Conservation (phyloP, 2,797 vertebrate species). For the Carduelis carduelis region DNA sequence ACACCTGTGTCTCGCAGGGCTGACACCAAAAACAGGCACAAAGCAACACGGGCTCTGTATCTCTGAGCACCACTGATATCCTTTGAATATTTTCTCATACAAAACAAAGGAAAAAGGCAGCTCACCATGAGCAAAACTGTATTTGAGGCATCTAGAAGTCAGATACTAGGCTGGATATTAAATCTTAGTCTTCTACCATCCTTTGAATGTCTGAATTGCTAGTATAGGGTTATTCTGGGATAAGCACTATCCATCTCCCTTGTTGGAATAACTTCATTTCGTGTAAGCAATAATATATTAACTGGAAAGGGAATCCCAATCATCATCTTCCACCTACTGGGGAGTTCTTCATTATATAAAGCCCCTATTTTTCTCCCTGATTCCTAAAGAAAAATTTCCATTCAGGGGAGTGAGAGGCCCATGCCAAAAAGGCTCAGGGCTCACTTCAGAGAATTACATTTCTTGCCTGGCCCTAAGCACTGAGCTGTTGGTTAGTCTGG, state of each 20-base stretch:
- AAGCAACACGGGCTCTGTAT: neutral
- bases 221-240: neutral
- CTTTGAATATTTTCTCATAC: neutral
- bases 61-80: neutral
- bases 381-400: neutral
- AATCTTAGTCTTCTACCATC: neutral
- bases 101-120: neutral
- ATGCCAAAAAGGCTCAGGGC: neutral
- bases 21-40: neutral
- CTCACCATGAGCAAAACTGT: neutral
- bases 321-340: neutral
- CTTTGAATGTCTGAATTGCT: neutral
- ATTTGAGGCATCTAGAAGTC: neutral
- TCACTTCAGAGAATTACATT: neutral
- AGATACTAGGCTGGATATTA: neutral
- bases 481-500: neutral
- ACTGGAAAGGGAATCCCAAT: neutral
- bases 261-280: neutral
- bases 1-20: neutral
- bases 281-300: neutral
- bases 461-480: neutral
- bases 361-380: neutral
- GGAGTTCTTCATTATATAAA: neutral
- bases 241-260: neutral
- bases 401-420: neutral